These are phyloP conservation scores for Melolontha melolontha DNA, from an alignment of 2,888 invertebrate genomes.

Conservation along the genomic window DNA sequence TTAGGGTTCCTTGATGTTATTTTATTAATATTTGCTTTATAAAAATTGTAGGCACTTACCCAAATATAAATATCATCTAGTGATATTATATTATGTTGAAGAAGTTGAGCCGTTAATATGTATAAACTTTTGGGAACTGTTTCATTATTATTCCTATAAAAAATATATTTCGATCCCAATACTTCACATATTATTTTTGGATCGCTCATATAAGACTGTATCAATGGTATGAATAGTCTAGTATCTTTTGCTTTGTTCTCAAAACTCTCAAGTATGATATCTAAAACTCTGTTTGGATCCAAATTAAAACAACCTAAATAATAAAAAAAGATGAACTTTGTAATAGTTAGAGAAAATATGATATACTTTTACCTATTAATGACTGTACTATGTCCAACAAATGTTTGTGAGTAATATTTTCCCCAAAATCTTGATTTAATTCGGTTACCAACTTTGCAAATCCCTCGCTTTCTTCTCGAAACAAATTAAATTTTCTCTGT, in stretches of 20 bases:
- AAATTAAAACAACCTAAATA: constrained; percentile 95
- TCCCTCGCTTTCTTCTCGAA: constrained; percentile 99
- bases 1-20: no score
- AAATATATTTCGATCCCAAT: constrained; percentile 89
- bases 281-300: constrained; percentile 97
- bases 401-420: constrained; percentile 73
- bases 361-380: constrained; percentile 79
- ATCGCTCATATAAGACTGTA: constrained; percentile 90
- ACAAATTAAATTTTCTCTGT: constrained; percentile 98
- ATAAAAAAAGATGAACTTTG: constrained; percentile 36
- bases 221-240: constrained; percentile 86
- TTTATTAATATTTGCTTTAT: no score
- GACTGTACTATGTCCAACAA: constrained; percentile 92
- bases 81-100: constrained; percentile 88
- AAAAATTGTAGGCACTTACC: constrained; percentile 70
- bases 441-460: constrained; percentile 97
- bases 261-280: constrained; percentile 96
- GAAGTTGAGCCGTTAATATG: constrained; percentile 87
- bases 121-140: constrained; percentile 87
- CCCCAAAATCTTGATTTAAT: constrained; percentile 85
- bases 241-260: constrained; percentile 86
- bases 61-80: constrained; percentile 92
- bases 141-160: constrained; percentile 75
- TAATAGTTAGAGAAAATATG: neutral
- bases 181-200: constrained; percentile 91